phyloP scores from a whole-genome alignment of 1,140 invertebrate species.

The Notospermus geniculatus region DNA sequence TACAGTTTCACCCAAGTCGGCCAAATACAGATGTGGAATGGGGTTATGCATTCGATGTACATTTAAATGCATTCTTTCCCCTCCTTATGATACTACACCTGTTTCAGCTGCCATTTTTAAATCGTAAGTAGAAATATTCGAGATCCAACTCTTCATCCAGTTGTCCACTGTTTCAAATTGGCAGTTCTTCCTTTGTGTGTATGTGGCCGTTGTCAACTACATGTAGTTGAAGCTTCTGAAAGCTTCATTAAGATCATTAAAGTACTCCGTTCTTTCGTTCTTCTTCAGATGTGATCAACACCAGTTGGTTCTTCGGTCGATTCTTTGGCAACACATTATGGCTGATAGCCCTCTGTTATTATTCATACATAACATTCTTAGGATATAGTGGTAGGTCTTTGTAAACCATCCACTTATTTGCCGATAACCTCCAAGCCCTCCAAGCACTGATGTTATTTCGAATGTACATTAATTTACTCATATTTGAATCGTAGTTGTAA shows the following conservation, averaged over 20 bases:
- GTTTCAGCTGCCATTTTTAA: conserved; percentile 85
- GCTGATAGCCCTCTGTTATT: conserved; percentile 88
- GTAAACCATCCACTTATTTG: neutral
- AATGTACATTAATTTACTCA: neutral
- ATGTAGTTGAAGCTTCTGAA: no score
- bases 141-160: neutral
- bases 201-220: no score
- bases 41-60: conserved; percentile 98
- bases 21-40: conserved; percentile 83
- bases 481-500: no score
- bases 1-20: conserved; percentile 59
- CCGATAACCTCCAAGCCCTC: neutral
- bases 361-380: conserved; percentile 96
- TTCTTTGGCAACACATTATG: conserved; percentile 92
- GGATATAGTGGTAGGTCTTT: conserved; percentile 88
- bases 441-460: neutral
- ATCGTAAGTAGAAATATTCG: conserved; percentile 64
- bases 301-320: conserved; percentile 68
- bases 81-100: conserved; percentile 90
- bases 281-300: conserved; percentile 72
- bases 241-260: no score
- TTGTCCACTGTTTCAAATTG: conserved; percentile 1
- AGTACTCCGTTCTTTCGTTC: no score
- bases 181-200: no score
- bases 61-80: conserved; percentile 98